These are phyloP conservation scores for Thunnus thynnus DNA, from an alignment of 2,113 vertebrate genomes.

Conservation along the genomic window DNA sequence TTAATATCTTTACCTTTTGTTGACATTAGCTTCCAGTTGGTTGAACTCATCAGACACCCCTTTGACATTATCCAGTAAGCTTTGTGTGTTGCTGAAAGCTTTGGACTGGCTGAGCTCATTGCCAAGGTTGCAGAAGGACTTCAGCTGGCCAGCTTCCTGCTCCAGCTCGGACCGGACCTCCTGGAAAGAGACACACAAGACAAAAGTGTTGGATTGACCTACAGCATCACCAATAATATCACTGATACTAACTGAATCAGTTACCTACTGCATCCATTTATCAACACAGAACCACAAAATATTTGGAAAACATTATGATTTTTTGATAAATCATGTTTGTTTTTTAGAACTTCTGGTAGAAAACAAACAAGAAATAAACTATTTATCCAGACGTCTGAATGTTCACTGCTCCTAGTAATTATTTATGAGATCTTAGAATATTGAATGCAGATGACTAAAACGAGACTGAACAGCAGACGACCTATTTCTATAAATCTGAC, in stretches of 20 bases:
- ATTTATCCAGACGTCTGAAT: too few relatives aligned
- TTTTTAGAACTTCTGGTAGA: too few relatives aligned
- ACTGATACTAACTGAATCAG: too few relatives aligned
- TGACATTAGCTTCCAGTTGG: conserved; percentile 87
- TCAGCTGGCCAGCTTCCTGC: conserved; percentile 89
- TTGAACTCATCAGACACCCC: conserved; percentile 89
- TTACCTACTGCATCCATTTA: too few relatives aligned
- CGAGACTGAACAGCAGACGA: not conserved
- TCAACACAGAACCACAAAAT: too few relatives aligned
- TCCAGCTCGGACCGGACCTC: conserved; percentile 90
- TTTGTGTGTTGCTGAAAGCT: conserved; percentile 81
- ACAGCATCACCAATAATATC: not conserved
- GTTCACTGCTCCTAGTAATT: too few relatives aligned
- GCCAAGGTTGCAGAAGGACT: conserved; percentile 87
- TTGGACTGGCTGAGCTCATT: conserved; percentile 86
- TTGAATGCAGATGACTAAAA: not conserved
- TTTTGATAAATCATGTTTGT: too few relatives aligned
- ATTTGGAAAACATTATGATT: too few relatives aligned
- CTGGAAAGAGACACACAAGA: conserved; percentile 73
- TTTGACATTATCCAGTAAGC: conserved; percentile 87
- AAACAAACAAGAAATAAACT: too few relatives aligned
- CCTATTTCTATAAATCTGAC: conserved; percentile 69
- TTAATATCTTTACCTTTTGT: conserved; percentile 85
- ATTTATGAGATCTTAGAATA: not conserved
- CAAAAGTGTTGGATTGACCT: not conserved